Conservation (phyloP, 2,797 vertebrate genomes). For the Micropoecilia bifurca region DNA sequence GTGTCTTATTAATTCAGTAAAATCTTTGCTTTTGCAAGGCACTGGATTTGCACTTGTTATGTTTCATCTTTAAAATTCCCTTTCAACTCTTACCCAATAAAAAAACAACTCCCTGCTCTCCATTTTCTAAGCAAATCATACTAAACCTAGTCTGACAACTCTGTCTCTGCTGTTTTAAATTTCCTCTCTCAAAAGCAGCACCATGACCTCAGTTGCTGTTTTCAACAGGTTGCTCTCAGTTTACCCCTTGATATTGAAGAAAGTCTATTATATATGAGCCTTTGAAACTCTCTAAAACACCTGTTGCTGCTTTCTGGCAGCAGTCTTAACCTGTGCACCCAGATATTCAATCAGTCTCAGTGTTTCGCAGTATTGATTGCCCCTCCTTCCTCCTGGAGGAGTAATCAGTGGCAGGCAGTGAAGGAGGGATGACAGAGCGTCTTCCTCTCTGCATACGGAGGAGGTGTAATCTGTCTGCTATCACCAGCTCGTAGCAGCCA, state of each 20-base stretch:
- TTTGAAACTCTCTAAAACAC: neutral
- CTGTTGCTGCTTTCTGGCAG: conserved; percentile 18
- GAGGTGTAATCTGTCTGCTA: conserved; percentile 66
- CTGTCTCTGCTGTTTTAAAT: conserved; percentile 17
- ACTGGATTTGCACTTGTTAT: neutral
- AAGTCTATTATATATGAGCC: conserved; percentile 35
- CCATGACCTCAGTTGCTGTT: conserved; percentile 10
- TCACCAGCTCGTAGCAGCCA: conserved; percentile 64
- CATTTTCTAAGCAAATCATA: conserved; percentile 6
- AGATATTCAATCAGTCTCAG: conserved; percentile 56
- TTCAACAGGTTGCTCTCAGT: conserved; percentile 23
- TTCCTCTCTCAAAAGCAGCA: conserved; percentile 12
- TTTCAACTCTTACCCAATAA: neutral
- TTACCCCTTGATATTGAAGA: conserved; percentile 16
- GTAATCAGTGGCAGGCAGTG: conserved; percentile 66
- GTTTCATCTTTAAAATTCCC: neutral
- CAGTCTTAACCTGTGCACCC: conserved; percentile 42
- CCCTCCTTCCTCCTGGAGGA: conserved; percentile 27
- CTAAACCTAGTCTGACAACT: conserved; percentile 8
- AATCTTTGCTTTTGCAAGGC: neutral
- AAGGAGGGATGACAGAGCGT: conserved; percentile 46
- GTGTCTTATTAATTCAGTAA: neutral
- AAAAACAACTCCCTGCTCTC: neutral
- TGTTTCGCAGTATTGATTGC: conserved; percentile 68
- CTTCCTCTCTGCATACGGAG: conserved; percentile 63